Evolutionary conservation across 2,797 vertebrate genomes (phyloP), one percentile per base, ranked within the genome.

Genomic region (Enteromius trimaculatus): DNA sequence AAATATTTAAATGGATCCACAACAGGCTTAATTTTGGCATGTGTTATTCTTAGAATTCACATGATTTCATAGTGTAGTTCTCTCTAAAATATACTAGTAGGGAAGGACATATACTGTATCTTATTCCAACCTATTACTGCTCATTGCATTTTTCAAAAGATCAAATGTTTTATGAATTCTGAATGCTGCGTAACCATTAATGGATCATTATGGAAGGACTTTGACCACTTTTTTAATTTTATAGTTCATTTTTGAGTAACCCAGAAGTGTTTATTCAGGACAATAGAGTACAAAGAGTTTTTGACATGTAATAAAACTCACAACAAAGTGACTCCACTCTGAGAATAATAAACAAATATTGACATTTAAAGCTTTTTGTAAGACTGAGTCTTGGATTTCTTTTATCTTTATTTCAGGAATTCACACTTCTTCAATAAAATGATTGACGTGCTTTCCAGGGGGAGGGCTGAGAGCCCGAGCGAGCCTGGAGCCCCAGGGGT

Each of bases 171-270:
- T 60, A 71, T 58, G 6, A 70, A 44, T 70, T 70, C 4, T 39
- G 1, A n/a, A 37, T 37, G 6, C 47, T 53, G n/a, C 34, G 16
- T 80, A 47, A 71, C 39, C 7, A 81, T 72, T 81, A 60, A 71
- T 19, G 2, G 9, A 17, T n/a, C 26, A 70, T 44, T 60, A 66
- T 51, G 78, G 13, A 80, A 26, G 10, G 13, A 80, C 77, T 69
- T 79, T 68, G 64, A 68, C 4, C 44, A 79, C 3, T 79, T 66
- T 79, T n/a, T n/a, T 51, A 3, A 79, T 31, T 37, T 79, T 39
- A 51, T 66, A 14, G 31, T 26, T 69, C 6, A 29, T 69, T 16
- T 55, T 23, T 26, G 47, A 9, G 16, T 19, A 23, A 68, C 6
- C 2, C 19, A 31, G 19, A 29, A 17, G 4, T n/a, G 16, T 17